A percentile compares a stretch with the other conserved stretches of the same genome.
These are phyloP conservation scores for Galagoides demidoff DNA, from an alignment of 2,797 vertebrate species.

Conservation along the genomic window DNA sequence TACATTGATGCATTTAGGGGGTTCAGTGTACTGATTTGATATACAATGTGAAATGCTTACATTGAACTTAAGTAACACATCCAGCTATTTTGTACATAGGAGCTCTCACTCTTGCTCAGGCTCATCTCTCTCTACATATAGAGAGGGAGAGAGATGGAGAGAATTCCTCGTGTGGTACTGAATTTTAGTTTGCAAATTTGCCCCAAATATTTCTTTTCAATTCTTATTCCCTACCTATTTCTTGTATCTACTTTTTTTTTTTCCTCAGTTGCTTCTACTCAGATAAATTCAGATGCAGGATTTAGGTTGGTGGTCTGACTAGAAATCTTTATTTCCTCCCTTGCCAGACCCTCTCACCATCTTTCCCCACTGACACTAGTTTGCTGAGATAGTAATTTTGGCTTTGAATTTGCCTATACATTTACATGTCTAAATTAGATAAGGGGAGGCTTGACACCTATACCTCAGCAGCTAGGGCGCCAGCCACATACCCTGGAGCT, in stretches of 20 bases:
- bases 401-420: not conserved
- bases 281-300: not conserved
- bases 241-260: not conserved
- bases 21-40: too few relatives aligned
- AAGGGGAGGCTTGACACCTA: not conserved
- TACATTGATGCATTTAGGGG: too few relatives aligned
- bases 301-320: not conserved
- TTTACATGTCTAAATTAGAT: not conserved
- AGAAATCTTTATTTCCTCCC: not conserved
- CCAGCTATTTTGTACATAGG: too few relatives aligned
- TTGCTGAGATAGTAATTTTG: not conserved
- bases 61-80: too few relatives aligned
- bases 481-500: too few relatives aligned
- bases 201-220: not conserved
- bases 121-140: too few relatives aligned
- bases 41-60: too few relatives aligned
- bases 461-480: too few relatives aligned
- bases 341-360: not conserved
- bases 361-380: not conserved
- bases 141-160: too few relatives aligned
- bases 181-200: not conserved
- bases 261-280: not conserved
- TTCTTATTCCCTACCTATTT: not conserved
- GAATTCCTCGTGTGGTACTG: not conserved
- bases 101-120: too few relatives aligned